Evolutionary conservation across 1,140 invertebrate species (phyloP), one percentile per base, ranked within the genome.

Genomic region (Ephestia elutella): DNA sequence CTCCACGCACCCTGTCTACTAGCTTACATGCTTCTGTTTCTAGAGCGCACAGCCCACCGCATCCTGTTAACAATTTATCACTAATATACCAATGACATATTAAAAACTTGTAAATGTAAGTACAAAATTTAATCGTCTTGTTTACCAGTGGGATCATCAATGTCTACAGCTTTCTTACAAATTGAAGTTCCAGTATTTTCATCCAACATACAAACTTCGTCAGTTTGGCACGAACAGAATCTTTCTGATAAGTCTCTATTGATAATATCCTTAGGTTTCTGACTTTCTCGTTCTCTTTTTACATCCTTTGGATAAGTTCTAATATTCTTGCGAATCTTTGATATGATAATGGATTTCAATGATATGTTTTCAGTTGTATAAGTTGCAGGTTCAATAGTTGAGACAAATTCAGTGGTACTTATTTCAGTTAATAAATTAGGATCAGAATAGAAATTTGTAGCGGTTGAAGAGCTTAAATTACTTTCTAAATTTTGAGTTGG

Each of bases 21-120:
- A 92, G 84, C 75, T 93, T 92, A 78, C 94, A 96, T 60, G 92
- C 92, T 76, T 96, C 92, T 13, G 90, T 91, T 61, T 93, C 92
- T 48, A 93, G 83, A 21, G 90, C 81, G 73, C 94, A 96, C 5
- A 93, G 86, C 2, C 94, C 94, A 9, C 93, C 93, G 71, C 94
- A 96, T 60, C 93, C 89, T 89, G 56, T 9, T 71, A 65, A 54
- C 48, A 8, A 60, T 56, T 18, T 21, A 20, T 25, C 48, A 9
- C n/a, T 49, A 49, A 35, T n/a, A 50, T 20, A 55, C 10, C n/a
- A 54, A 21, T 20, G 15, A 59, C 19, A 25, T 53, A 35, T 15
- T 44, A 44, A 32, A 11, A 32, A 10, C 30, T 10, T 5, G 25
- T 5, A 11, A 5, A 32, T 1, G 11, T 32, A 32, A 2, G 30